Percentiles rank a stretch among this genome's conserved stretches.
phyloP scores from a whole-genome alignment of 1,140 invertebrate genomes.

The Drosophila ananassae region DNA sequence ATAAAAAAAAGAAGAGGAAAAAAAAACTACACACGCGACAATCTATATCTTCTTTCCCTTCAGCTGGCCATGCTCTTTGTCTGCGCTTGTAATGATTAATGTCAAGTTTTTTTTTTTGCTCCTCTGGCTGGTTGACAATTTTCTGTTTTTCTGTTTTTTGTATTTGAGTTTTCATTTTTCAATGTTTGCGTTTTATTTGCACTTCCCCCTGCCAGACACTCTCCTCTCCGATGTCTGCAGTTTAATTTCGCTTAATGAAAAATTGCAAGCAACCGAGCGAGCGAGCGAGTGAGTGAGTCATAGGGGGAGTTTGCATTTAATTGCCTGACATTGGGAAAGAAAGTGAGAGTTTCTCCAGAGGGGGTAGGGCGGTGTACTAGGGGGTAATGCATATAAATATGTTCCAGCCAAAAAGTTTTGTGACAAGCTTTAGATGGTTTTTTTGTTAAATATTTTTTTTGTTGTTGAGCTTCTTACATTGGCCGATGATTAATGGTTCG shows the following conservation, averaged over 20 bases:
- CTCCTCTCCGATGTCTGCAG: slow-evolving; percentile 53
- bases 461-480: slow-evolving; percentile 47
- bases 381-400: slow-evolving; percentile 53
- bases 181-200: slow-evolving; percentile 44
- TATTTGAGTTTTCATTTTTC: slow-evolving; percentile 45
- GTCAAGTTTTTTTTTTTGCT: slow-evolving; percentile 56
- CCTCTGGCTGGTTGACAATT: slow-evolving; percentile 37
- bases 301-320: slow-evolving; percentile 48
- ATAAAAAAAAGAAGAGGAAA: not conserved
- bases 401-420: slow-evolving; percentile 6
- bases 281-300: slow-evolving; percentile 46
- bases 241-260: slow-evolving; percentile 80
- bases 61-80: slow-evolving; percentile 43
- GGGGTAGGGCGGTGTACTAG: not conserved
- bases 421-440: slow-evolving; percentile 41
- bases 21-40: slow-evolving; percentile 54
- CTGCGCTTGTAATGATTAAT: slow-evolving; percentile 77
- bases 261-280: slow-evolving; percentile 48
- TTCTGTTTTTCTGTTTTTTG: slow-evolving; percentile 44
- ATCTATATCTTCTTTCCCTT: slow-evolving; percentile 12
- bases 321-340: slow-evolving; percentile 48
- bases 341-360: slow-evolving; percentile 64
- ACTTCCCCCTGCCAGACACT: not conserved
- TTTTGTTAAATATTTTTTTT: slow-evolving; percentile 4
- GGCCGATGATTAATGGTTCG: slow-evolving; percentile 48